Conservation (phyloP, 2,113 vertebrate species). For the Corydoras sp. region DNA sequence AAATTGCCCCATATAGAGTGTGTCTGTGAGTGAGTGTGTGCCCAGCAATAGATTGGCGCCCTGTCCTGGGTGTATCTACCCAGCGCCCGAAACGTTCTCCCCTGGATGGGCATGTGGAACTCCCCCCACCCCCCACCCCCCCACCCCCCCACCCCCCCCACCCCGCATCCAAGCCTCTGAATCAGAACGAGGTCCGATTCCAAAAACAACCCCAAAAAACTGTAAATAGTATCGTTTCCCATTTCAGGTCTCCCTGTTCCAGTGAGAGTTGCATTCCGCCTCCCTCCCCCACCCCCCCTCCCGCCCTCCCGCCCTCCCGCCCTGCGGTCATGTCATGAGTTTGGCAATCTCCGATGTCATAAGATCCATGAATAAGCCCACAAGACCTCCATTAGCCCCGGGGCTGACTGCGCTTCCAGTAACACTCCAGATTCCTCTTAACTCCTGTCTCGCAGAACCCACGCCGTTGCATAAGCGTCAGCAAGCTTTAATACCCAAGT, state of each 20-base stretch:
- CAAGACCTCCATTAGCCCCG: slow-evolving; percentile 58
- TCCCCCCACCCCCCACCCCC: no score
- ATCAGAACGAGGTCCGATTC: no score
- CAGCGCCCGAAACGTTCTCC: no score
- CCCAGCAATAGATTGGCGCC: no score
- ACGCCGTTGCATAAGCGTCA: neutral
- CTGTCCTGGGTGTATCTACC: no score
- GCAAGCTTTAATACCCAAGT: no score
- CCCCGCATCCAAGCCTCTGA: no score
- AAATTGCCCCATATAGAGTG: no score
- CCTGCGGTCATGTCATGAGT: slow-evolving; percentile 50
- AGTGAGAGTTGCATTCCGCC: neutral
- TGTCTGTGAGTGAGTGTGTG: no score
- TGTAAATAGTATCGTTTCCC: neutral
- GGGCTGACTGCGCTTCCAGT: slow-evolving; percentile 34
- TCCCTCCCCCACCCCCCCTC: neutral
- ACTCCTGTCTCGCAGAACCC: neutral
- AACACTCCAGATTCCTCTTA: slow-evolving; percentile 29
- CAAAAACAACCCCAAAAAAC: no score
- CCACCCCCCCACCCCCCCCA: no score
- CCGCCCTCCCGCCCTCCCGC: neutral
- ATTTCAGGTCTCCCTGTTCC: neutral
- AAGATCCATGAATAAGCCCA: slow-evolving; percentile 53
- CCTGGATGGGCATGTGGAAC: no score
- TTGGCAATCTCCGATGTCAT: slow-evolving; percentile 48